These are phyloP conservation scores for Drosophila takahashii DNA, from an alignment of 1,140 invertebrate genomes.

Conservation along the genomic window DNA sequence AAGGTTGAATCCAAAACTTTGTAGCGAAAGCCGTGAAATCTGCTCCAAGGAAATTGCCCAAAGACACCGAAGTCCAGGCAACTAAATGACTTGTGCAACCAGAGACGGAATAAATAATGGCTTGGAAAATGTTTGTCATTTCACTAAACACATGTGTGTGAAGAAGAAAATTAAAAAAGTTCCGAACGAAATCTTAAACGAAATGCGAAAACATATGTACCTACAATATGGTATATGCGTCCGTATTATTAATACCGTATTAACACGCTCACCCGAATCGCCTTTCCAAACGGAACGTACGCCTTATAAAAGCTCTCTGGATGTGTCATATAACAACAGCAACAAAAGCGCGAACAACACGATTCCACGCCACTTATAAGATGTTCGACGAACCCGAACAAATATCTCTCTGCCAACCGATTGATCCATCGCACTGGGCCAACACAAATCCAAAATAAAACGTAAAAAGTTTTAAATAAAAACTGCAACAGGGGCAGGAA, in stretches of 20 bases:
- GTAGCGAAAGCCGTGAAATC: constrained; percentile 17
- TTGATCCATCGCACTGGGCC: constrained; percentile 46
- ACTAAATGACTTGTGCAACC: constrained; percentile 20
- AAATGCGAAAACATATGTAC: constrained; percentile 49
- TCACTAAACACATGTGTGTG: constrained; percentile 33
- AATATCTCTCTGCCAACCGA: constrained; percentile 30
- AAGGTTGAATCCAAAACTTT: constrained; percentile 6
- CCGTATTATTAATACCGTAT: constrained; percentile 75
- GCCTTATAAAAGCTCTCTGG: constrained; percentile 57
- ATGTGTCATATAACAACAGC: constrained; percentile 69
- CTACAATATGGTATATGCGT: constrained; percentile 24
- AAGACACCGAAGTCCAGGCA: not conserved
- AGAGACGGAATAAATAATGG: constrained; percentile 14
- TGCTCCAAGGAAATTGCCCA: not conserved
- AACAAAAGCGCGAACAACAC: constrained; percentile 19
- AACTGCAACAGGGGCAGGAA: constrained; percentile 62
- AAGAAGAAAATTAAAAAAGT: constrained; percentile 28
- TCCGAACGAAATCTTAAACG: constrained; percentile 24
- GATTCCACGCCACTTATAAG: constrained; percentile 40
- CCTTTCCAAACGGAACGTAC: constrained; percentile 33
- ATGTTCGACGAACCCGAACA: constrained; percentile 69
- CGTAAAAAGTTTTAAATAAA: constrained; percentile 38
- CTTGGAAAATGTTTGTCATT: constrained; percentile 42
- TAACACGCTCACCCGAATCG: constrained; percentile 64
- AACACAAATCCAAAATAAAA: constrained; percentile 39